These are phyloP conservation scores for Pterocles orientalis DNA, from an alignment of 2,113 vertebrate species.

Conservation along the genomic window DNA sequence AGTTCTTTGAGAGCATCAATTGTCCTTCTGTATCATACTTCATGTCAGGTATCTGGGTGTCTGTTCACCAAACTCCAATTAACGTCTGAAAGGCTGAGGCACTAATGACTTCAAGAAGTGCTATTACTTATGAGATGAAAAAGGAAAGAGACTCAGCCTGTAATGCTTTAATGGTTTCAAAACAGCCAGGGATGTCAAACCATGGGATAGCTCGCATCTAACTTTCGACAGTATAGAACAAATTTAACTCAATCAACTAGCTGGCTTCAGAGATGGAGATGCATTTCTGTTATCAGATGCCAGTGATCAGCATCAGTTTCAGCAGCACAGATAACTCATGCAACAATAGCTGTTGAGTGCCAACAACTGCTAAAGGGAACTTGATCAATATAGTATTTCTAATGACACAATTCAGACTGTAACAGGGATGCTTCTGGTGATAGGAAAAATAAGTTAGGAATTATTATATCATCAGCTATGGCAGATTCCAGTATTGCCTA, in stretches of 20 bases:
- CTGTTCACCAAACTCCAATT: constrained; percentile 18
- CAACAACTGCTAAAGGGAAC: constrained; percentile 49
- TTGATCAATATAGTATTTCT: constrained; percentile 45
- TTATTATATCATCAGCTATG: rapidly evolving
- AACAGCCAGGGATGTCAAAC: constrained; percentile 1
- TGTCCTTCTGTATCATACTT: not conserved
- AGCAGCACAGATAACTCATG: not conserved
- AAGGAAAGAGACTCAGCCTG: not conserved
- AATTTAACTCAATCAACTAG: constrained; percentile 22
- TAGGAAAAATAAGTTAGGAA: not conserved
- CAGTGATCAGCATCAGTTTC: not conserved
- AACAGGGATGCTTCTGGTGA: not conserved
- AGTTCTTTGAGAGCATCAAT: not conserved
- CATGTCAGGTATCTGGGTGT: not conserved
- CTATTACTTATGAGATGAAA: constrained; percentile 8
- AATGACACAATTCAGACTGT: not conserved
- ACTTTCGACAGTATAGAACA: not conserved
- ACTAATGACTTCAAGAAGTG: constrained; percentile 7
- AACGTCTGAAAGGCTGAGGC: not conserved
- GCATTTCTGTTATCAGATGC: constrained; percentile 10
- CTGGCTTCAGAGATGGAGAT: not conserved
- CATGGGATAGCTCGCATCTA: not conserved
- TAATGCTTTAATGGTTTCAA: constrained; percentile 13
- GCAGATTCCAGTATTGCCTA: not conserved
- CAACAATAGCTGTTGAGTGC: not conserved